phyloP scores from a whole-genome alignment of 2,113 vertebrate species.

The Stigmatopora argus region DNA sequence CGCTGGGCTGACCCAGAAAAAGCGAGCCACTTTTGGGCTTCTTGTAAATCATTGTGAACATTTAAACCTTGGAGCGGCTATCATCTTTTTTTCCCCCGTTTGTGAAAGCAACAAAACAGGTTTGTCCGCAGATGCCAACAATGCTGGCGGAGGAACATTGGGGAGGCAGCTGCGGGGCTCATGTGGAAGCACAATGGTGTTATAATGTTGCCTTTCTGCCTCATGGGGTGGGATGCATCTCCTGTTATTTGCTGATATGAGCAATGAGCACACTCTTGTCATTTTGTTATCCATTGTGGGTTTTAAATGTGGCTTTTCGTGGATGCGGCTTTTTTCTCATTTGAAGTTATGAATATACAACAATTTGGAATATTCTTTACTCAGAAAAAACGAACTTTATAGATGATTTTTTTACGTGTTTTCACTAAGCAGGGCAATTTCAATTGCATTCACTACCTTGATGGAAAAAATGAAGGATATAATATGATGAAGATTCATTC shows the following conservation, averaged over 20 bases:
- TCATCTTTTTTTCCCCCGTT: background rate
- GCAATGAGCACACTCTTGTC: conserved; percentile 32
- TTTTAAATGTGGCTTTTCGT: background rate
- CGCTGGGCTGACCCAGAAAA: conserved; percentile 60
- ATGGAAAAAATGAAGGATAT: too few species aligned
- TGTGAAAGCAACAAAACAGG: conserved; percentile 2
- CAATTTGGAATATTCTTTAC: too few species aligned
- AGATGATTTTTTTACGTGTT: background rate
- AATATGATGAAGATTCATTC: too few species aligned
- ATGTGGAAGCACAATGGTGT: conserved; percentile 59
- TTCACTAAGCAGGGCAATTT: background rate
- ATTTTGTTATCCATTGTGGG: background rate
- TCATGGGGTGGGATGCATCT: conserved; percentile 32
- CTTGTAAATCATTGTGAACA: conserved; percentile 27
- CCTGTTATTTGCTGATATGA: conserved; percentile 23
- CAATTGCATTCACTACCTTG: too few species aligned
- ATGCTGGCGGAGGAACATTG: conserved; percentile 3
- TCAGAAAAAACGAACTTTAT: background rate
- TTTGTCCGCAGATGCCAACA: conserved; percentile 15
- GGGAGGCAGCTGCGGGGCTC: conserved; percentile 51
- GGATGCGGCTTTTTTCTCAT: too few species aligned
- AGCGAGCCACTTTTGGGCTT: conserved; percentile 9
- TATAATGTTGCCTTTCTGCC: conserved; percentile 58
- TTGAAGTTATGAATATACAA: too few species aligned
- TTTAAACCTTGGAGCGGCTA: conserved; percentile 7